These are phyloP conservation scores for Nothocercus nigrocapillus DNA, from an alignment of 2,113 vertebrate genomes.

Conservation along the genomic window DNA sequence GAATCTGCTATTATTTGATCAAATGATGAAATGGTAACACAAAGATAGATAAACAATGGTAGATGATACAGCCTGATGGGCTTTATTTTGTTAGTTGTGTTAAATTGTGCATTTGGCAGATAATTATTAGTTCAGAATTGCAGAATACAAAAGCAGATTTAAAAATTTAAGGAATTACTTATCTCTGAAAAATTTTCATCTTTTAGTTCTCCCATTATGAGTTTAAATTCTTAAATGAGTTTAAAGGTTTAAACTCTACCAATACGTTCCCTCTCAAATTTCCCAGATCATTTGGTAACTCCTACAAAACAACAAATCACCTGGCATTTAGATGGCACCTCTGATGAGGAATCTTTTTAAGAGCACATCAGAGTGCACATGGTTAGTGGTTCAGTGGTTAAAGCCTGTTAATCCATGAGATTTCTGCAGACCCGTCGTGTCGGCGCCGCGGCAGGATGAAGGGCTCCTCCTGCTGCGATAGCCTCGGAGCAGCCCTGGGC, in stretches of 20 bases:
- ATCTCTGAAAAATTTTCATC: neutral
- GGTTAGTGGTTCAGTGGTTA: neutral
- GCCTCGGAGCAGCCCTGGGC: slow-evolving; percentile 30
- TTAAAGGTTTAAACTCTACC: neutral
- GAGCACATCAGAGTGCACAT: neutral
- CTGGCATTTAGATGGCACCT: neutral
- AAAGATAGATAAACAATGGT: slow-evolving; percentile 72
- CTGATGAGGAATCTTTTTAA: neutral
- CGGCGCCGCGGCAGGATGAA: neutral
- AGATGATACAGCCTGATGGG: slow-evolving; percentile 34
- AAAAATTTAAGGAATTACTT: neutral
- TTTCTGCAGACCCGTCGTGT: neutral
- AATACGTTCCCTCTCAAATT: slow-evolving; percentile 16
- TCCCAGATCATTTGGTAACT: neutral
- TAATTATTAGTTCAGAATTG: slow-evolving; percentile 20
- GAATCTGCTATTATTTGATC: slow-evolving; percentile 83
- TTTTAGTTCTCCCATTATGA: slow-evolving; percentile 2
- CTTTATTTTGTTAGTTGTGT: slow-evolving; percentile 36
- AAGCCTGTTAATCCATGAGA: neutral
- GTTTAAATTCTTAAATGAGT: too few species aligned
- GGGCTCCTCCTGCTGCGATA: neutral
- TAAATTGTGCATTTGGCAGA: slow-evolving; percentile 10
- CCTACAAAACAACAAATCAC: neutral
- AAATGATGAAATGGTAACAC: slow-evolving; percentile 77
- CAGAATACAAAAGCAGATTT: slow-evolving; percentile 25